Evolutionary conservation across 1,140 invertebrate genomes (phyloP).

Genomic region (Aphaenogaster floridana): DNA sequence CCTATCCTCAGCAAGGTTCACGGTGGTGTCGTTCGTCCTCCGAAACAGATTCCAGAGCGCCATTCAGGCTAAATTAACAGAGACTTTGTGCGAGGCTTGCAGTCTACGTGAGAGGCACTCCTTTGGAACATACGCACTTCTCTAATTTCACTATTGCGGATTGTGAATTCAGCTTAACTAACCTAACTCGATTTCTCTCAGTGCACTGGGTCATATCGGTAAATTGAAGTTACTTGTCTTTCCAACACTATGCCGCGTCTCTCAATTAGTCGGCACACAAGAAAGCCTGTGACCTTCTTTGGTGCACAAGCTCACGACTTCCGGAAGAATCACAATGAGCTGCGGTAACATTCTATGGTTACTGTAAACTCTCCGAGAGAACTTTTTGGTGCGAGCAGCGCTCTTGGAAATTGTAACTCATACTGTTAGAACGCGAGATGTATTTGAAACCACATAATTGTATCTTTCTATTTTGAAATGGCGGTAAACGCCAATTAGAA

Average conservation of each 20-base stretch:
- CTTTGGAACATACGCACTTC: slow-evolving; percentile 52
- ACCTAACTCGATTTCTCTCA: slow-evolving; percentile 81
- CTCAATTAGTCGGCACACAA: slow-evolving; percentile 70
- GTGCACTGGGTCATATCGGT: slow-evolving; percentile 80
- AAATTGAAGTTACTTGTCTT: slow-evolving; percentile 82
- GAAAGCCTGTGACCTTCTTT: slow-evolving; percentile 53
- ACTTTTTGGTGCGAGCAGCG: slow-evolving; percentile 23
- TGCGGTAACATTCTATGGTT: slow-evolving; percentile 40
- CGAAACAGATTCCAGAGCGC: slow-evolving; percentile 20
- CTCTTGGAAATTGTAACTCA: slow-evolving; percentile 18
- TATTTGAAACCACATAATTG: background rate
- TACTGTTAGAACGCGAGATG: background rate
- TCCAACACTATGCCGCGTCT: slow-evolving; percentile 64
- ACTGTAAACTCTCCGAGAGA: slow-evolving; percentile 29
- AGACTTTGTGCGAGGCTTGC: slow-evolving; percentile 25
- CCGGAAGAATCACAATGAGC: slow-evolving; percentile 63
- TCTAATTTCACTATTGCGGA: slow-evolving; percentile 60
- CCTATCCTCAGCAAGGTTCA: background rate
- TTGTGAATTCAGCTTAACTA: slow-evolving; percentile 82
- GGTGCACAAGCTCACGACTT: slow-evolving; percentile 25
- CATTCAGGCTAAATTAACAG: slow-evolving; percentile 26
- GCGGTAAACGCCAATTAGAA: background rate
- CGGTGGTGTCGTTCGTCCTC: background rate
- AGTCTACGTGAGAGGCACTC: slow-evolving; percentile 40
- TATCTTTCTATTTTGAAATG: background rate